These are phyloP conservation scores for Brachyptera risi DNA, from an alignment of 2,888 invertebrate genomes.

Conservation along the genomic window DNA sequence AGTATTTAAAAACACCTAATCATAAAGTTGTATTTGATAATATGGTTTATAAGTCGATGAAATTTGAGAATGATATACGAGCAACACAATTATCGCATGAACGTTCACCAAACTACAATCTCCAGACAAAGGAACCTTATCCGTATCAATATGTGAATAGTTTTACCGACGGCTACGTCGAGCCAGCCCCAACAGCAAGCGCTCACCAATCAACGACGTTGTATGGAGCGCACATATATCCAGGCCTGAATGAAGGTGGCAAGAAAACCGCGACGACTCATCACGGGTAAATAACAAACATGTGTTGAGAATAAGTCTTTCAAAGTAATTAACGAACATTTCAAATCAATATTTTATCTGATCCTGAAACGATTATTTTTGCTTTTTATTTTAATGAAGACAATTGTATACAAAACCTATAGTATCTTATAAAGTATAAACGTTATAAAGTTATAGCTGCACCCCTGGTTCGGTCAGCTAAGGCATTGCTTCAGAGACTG, in stretches of 20 bases:
- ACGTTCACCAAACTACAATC: background rate
- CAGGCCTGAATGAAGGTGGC: background rate
- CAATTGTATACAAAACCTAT: too few species aligned
- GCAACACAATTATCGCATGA: background rate
- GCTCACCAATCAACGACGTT: constrained; percentile 8
- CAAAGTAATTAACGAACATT: too few species aligned
- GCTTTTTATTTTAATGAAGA: too few species aligned
- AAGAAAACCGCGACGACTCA: background rate
- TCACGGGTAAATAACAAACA: constrained; percentile 7
- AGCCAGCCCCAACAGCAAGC: constrained; percentile 12
- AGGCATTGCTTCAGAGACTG: too few species aligned
- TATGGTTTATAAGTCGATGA: background rate
- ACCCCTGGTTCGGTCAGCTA: too few species aligned
- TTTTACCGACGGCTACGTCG: background rate
- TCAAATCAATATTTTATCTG: too few species aligned
- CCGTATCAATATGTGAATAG: constrained; percentile 9
- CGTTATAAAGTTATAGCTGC: too few species aligned
- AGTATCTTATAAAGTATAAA: too few species aligned
- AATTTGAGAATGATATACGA: constrained; percentile 10
- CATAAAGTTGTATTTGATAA: constrained; percentile 10
- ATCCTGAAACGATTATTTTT: too few species aligned
- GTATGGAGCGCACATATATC: too few species aligned
- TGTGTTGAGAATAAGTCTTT: too few species aligned
- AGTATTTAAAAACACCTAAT: background rate
- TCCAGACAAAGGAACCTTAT: constrained; percentile 2